Evolutionary conservation across 2,113 vertebrate species (phyloP).

Genomic region (Micromys minutus): DNA sequence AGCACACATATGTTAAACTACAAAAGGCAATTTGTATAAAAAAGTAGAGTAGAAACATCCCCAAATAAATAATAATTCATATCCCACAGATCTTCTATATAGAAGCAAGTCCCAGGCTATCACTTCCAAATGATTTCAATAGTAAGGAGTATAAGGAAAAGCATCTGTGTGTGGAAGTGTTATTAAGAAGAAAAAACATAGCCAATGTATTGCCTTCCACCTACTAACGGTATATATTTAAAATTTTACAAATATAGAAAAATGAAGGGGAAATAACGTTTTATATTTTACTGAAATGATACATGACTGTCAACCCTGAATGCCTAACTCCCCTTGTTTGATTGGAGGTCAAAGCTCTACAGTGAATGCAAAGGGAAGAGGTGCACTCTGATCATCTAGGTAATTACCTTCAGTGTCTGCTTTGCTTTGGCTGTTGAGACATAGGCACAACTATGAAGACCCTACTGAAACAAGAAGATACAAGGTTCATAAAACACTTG

Average conservation of each 20-base stretch:
- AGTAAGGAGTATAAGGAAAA: neutral
- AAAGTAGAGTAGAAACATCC: neutral
- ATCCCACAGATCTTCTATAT: neutral
- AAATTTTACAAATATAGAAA: neutral
- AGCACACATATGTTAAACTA: neutral
- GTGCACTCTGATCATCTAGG: slow-evolving; percentile 54
- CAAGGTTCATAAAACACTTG: slow-evolving; percentile 47
- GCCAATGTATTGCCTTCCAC: neutral
- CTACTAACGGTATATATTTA: neutral
- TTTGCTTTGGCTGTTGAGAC: slow-evolving; percentile 79
- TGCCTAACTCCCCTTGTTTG: slow-evolving; percentile 28
- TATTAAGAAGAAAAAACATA: neutral
- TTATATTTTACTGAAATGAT: neutral
- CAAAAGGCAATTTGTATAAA: neutral
- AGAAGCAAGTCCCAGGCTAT: neutral
- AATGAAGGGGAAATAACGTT: neutral
- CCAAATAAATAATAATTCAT: neutral
- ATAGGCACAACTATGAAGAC: slow-evolving; percentile 77
- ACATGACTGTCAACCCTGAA: neutral
- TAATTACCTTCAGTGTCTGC: slow-evolving; percentile 76
- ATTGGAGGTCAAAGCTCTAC: slow-evolving; percentile 22
- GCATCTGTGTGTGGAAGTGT: neutral
- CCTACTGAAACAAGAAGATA: slow-evolving; percentile 81
- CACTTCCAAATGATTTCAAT: slow-evolving; percentile 6
- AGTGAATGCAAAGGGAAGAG: slow-evolving; percentile 45